Conservation (phyloP, 2,113 vertebrate genomes). For the Gallinago undulata region DNA sequence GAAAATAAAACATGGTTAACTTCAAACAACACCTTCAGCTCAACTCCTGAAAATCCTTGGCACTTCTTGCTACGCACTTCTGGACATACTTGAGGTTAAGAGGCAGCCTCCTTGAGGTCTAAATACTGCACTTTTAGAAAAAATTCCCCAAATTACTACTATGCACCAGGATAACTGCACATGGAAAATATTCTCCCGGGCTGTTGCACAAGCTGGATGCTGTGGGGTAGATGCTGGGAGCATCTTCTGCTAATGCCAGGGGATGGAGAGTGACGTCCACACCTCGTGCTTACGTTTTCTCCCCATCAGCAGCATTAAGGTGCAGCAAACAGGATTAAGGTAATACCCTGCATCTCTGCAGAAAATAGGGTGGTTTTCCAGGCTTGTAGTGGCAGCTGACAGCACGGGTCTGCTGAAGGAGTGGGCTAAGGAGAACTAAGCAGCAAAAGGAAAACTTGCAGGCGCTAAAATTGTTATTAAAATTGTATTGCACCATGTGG, state of each 20-base stretch:
- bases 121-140: background rate
- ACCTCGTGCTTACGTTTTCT: rapidly evolving
- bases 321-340: background rate
- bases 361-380: background rate
- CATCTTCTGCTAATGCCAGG: background rate
- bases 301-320: background rate
- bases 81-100: background rate
- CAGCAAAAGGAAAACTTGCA: background rate
- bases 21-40: constrained; percentile 79
- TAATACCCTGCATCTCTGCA: background rate
- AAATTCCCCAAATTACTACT: background rate
- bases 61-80: background rate
- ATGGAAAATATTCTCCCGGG: background rate
- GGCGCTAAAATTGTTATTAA: background rate
- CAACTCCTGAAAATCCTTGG: constrained; percentile 62
- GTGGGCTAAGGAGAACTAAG: background rate
- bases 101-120: background rate
- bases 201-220: background rate
- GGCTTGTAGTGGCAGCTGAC: background rate
- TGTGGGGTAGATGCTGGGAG: background rate
- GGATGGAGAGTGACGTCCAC: background rate
- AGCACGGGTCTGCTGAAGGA: background rate
- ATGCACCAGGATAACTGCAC: background rate
- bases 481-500: background rate
- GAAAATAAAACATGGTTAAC: constrained; percentile 74